These are phyloP conservation scores for Augiades crinisus DNA, from an alignment of 2,888 invertebrate genomes.

Conservation along the genomic window DNA sequence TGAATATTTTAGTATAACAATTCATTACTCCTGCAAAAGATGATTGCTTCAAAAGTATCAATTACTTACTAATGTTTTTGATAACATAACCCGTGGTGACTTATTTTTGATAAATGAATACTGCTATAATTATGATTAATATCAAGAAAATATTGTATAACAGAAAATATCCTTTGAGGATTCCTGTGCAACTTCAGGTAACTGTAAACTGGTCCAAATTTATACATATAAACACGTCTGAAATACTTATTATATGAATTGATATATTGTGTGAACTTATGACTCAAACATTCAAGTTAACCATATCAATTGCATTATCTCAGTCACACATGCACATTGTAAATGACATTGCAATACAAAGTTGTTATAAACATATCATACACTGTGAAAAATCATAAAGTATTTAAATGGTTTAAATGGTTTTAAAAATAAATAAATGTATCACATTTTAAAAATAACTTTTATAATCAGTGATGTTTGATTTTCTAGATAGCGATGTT, in stretches of 20 bases:
- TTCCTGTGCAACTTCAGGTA: too few species aligned
- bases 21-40: too few species aligned
- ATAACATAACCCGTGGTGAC: too few species aligned
- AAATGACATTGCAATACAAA: slow-evolving; percentile 3
- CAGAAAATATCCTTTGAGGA: too few species aligned
- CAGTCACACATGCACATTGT: not conserved
- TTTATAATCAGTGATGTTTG: not conserved
- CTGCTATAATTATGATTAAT: too few species aligned
- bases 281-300: not conserved
- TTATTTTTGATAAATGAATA: too few species aligned
- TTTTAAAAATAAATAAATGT: not conserved
- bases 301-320: not conserved
- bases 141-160: too few species aligned
- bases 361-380: slow-evolving; percentile 2
- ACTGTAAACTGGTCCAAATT: too few species aligned
- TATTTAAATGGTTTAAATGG: not conserved
- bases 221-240: too few species aligned
- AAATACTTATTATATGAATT: not conserved
- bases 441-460: not conserved
- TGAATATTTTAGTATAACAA: too few species aligned
- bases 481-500: not conserved
- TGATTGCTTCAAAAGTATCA: too few species aligned
- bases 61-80: too few species aligned
- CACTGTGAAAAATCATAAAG: slow-evolving; percentile 1
- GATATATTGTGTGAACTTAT: not conserved